Evolutionary conservation across 1,140 invertebrate species (phyloP).

Genomic region (Drosophila bifasciata): DNA sequence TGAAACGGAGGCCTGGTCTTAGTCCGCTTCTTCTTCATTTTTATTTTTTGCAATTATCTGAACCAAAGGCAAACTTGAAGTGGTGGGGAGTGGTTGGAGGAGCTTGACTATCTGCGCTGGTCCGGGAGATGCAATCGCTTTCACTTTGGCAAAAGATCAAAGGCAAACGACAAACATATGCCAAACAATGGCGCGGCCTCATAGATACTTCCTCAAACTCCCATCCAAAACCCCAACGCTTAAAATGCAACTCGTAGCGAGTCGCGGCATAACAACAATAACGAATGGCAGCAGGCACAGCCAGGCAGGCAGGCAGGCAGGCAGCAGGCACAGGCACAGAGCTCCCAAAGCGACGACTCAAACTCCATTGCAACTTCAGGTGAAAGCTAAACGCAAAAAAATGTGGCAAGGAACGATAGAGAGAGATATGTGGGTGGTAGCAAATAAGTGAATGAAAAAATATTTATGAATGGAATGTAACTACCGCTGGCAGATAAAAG

Average conservation of each 20-base stretch:
- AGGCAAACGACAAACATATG: constrained; percentile 69
- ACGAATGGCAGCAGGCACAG: constrained; percentile 62
- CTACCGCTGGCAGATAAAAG: constrained; percentile 76
- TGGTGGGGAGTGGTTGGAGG: background rate
- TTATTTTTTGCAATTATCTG: constrained; percentile 73
- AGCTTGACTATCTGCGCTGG: constrained; percentile 37
- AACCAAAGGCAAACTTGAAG: constrained; percentile 46
- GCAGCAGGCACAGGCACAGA: no score
- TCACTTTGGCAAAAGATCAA: constrained; percentile 79
- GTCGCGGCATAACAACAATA: constrained; percentile 63
- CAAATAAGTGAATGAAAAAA: constrained; percentile 76
- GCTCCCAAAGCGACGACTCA: no score
- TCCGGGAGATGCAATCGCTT: constrained; percentile 67
- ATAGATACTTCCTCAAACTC: constrained; percentile 52
- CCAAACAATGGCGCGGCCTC: constrained; percentile 63
- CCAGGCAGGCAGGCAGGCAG: no score
- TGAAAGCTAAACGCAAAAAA: constrained; percentile 57
- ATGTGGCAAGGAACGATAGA: constrained; percentile 4
- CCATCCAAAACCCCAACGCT: constrained; percentile 44
- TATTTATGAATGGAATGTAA: constrained; percentile 82
- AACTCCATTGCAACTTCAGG: constrained; percentile 45
- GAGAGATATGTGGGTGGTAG: background rate
- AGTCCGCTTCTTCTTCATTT: constrained; percentile 1
- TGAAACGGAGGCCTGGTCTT: constrained; percentile 35
- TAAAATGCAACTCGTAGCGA: constrained; percentile 58